Evolutionary conservation across 2,113 vertebrate species (phyloP).

Genomic region (Eurystomus gularis): DNA sequence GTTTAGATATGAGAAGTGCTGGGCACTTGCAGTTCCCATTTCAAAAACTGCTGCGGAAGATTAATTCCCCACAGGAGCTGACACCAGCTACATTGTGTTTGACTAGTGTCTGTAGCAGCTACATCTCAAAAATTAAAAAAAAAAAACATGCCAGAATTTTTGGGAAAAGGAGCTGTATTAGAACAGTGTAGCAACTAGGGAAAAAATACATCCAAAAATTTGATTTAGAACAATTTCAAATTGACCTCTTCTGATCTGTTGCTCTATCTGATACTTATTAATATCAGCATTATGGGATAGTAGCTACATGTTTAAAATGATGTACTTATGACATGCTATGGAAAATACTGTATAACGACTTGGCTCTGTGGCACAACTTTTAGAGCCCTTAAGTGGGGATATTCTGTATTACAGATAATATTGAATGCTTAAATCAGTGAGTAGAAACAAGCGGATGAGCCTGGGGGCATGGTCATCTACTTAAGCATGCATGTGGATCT

Average conservation of each 20-base stretch:
- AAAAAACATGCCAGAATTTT: background rate
- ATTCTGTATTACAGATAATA: constrained; percentile 55
- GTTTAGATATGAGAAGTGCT: background rate
- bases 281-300: background rate
- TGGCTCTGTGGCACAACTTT: constrained; percentile 46
- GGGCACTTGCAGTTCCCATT: background rate
- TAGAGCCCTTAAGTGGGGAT: constrained; percentile 45
- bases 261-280: background rate
- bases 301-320: background rate
- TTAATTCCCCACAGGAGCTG: background rate
- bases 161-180: background rate
- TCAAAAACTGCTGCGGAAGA: background rate
- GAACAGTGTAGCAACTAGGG: background rate
- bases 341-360: background rate
- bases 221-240: background rate
- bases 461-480: constrained; percentile 68
- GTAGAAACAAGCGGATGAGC: constrained; percentile 59
- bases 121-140: background rate
- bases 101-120: background rate
- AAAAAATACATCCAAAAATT: background rate
- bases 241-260: background rate
- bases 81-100: background rate
- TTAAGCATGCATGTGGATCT: constrained; percentile 69
- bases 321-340: background rate
- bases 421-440: constrained; percentile 69